Conservation (phyloP, 2,797 vertebrate genomes). For the Podarcis siculus region DNA sequence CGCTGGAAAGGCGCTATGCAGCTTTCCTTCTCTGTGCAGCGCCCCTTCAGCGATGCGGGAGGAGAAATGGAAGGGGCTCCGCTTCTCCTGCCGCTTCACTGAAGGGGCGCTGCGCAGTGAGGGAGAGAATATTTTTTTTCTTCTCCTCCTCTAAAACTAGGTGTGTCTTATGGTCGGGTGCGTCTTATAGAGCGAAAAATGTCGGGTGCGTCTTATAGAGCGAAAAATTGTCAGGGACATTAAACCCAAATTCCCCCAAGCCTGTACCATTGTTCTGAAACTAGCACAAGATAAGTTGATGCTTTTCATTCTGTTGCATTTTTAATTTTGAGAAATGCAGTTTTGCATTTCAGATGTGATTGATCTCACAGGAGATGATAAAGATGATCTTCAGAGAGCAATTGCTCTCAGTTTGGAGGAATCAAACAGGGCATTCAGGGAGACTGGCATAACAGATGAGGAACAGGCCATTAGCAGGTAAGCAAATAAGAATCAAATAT, state of each 20-base stretch:
- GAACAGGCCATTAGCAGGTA: conserved; percentile 99
- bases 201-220: too few species aligned
- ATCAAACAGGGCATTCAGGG: conserved; percentile 94
- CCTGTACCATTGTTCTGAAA: background rate
- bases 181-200: too few species aligned
- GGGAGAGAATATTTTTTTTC: too few species aligned
- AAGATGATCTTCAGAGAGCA: conserved; percentile 99
- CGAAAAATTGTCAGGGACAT: background rate
- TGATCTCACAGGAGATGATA: conserved; percentile 98
- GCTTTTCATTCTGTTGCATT: conserved; percentile 73
- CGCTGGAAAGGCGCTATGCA: too few species aligned
- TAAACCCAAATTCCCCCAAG: too few species aligned
- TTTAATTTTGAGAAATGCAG: conserved; percentile 79
- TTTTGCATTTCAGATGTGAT: conserved; percentile 92
- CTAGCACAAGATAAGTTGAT: background rate
- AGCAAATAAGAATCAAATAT: conserved; percentile 65
- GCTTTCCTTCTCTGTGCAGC: too few species aligned
- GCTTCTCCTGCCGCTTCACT: too few species aligned
- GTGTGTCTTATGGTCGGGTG: too few species aligned
- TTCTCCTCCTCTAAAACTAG: too few species aligned
- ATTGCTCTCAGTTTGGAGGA: conserved; percentile 99
- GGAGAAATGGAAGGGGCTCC: too few species aligned
- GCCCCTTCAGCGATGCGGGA: too few species aligned
- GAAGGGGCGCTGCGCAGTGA: too few species aligned
- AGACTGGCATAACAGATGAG: conserved; percentile 98